These are phyloP conservation scores for Pterophyllum scalare DNA, from an alignment of 2,113 vertebrate species.

Conservation along the genomic window DNA sequence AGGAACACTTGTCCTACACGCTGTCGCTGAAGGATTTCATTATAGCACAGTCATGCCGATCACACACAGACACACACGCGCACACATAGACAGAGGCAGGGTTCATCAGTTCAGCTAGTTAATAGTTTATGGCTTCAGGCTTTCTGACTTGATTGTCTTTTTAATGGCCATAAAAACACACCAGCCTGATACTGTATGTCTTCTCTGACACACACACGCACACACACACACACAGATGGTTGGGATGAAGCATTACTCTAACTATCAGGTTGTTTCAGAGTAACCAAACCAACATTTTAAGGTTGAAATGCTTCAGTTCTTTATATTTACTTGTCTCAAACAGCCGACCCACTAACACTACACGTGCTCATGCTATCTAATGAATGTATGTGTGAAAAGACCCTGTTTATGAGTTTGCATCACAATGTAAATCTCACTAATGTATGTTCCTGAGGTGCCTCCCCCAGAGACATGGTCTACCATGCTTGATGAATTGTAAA, in stretches of 20 bases:
- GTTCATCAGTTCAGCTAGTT: slow-evolving; percentile 62
- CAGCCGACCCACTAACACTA: not conserved
- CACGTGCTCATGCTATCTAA: not conserved
- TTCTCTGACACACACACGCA: slow-evolving; percentile 13
- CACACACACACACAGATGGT: not conserved
- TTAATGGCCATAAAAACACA: slow-evolving; percentile 66
- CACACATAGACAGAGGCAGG: slow-evolving; percentile 29
- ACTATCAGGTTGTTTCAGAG: not conserved
- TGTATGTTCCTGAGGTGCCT: no score
- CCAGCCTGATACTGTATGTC: slow-evolving; percentile 36
- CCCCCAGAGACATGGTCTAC: not conserved
- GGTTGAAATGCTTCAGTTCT: not conserved
- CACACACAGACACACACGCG: slow-evolving; percentile 33
- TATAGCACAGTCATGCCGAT: slow-evolving; percentile 40
- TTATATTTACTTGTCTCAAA: not conserved
- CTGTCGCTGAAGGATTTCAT: slow-evolving; percentile 52
- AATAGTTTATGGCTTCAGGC: slow-evolving; percentile 69
- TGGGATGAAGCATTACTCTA: not conserved
- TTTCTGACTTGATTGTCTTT: slow-evolving; percentile 70
- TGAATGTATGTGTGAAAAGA: not conserved
- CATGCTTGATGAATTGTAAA: not conserved
- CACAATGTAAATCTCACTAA: not conserved
- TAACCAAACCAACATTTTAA: not conserved
- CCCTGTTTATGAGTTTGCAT: not conserved
- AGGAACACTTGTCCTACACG: slow-evolving; percentile 53